Percentiles rank a stretch among this genome's conserved stretches.
These are phyloP conservation scores for Lycodopsis pacificus DNA, from an alignment of 2,797 vertebrate genomes.

Conservation along the genomic window DNA sequence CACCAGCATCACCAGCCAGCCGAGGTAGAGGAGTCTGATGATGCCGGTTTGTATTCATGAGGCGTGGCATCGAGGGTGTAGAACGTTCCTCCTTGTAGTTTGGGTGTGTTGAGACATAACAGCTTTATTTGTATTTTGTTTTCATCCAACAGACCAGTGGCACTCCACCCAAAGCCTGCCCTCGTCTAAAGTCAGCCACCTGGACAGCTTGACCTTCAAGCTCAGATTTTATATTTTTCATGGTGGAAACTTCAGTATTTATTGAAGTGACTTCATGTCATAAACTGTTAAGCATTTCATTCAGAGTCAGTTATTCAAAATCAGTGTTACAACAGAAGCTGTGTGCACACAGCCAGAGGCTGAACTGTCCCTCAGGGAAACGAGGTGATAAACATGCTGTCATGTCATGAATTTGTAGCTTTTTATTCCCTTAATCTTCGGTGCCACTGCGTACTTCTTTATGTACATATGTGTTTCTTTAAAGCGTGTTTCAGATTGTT, in stretches of 20 bases:
- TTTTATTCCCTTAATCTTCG: neutral
- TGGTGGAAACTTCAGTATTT: neutral
- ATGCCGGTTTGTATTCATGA: slow-evolving; percentile 1
- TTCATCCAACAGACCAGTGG: slow-evolving; percentile 49
- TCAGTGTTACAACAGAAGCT: slow-evolving; percentile 4
- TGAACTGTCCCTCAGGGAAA: slow-evolving; percentile 7
- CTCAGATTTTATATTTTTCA: neutral
- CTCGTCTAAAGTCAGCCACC: slow-evolving; percentile 11
- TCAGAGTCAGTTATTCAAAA: neutral
- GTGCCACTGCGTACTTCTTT: neutral
- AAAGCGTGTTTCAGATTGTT: neutral
- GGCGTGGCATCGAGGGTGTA: slow-evolving; percentile 23
- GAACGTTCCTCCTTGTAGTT: slow-evolving; percentile 4
- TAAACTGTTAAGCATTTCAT: neutral
- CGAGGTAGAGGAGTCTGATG: slow-evolving; percentile 35
- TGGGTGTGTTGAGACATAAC: slow-evolving; percentile 43
- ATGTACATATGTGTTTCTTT: neutral
- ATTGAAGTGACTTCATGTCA: neutral
- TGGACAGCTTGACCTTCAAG: neutral
- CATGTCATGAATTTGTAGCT: neutral
- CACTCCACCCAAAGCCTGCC: slow-evolving; percentile 48
- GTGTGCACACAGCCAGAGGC: neutral
- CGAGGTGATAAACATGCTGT: slow-evolving; percentile 15
- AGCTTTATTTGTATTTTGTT: neutral
- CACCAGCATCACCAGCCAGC: neutral